Evolutionary conservation across 2,797 vertebrate species (phyloP), one percentile per base, ranked within the genome.

Genomic region (Sphaeramia orbicularis): DNA sequence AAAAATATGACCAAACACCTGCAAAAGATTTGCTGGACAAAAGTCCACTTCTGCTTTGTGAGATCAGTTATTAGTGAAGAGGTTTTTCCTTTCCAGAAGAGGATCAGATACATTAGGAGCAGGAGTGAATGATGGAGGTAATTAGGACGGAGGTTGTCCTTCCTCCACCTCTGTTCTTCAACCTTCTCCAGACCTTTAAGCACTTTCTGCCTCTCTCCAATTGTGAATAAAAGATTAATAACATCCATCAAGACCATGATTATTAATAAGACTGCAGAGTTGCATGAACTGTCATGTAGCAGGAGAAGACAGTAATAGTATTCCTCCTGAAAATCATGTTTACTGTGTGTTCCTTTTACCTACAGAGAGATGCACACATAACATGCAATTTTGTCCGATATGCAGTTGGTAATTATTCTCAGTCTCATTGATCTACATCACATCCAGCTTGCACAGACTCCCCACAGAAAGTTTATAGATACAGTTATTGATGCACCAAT

Each of bases 51-150:
- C 77, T 67, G 68, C 73, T 66, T 4, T 64, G 56, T 65, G 69
- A 73, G 86, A 83, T 65, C 65, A 30, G 69, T 60, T 80, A 79
- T 78, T 83, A 77, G 55, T 65, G 69, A 88, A 80, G 79, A 83
- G 63, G 69, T 66, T 85, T 86, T 77, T 79, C 70, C 63, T 86
- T 89, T 85, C 65, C 72, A 53, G 72, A 80, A 60, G 74, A 81
- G 62, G 69, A 86, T 89, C 84, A 79, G 81, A 88, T 88, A 72
- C 65, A 80, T 86, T 78, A 79, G 45, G 63, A 50, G 57, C 47
- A 56, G 42, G 71, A 61, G 60, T 93, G 92, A 94, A 56, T 86
- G 86, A 94, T 94, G 89, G 81, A 3, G 16, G 88, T 92, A 92
- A 93, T 94, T 93, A 94, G 80, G 47, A 71, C 54, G 30, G 77